Conservation (phyloP, 2,888 invertebrate genomes). For the Psylliodes chrysocephalus region DNA sequence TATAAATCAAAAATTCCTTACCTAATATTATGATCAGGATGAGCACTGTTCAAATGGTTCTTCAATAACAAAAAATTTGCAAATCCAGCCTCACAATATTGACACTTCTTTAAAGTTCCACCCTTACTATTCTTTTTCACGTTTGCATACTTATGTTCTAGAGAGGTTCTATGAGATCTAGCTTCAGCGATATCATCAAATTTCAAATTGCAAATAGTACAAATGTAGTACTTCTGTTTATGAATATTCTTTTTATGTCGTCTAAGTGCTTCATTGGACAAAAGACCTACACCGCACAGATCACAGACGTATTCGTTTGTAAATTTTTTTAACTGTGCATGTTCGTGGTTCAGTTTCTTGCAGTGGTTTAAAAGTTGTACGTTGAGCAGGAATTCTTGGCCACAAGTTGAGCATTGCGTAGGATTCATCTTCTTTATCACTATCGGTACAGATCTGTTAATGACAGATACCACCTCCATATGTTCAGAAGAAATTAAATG, state of each 20-base stretch:
- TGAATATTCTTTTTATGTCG: conserved; percentile 74
- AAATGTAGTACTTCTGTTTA: conserved; percentile 71
- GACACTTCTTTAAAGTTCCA: conserved; percentile 67
- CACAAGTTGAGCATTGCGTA: conserved; percentile 75
- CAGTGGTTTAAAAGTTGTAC: conserved; percentile 76
- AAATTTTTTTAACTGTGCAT: conserved; percentile 40
- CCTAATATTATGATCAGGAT: conserved; percentile 74
- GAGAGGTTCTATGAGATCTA: conserved; percentile 73
- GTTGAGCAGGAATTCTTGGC: conserved; percentile 77
- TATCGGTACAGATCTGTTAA: conserved; percentile 84
- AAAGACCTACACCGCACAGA: conserved; percentile 66
- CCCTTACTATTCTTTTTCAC: conserved; percentile 62
- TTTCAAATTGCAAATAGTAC: conserved; percentile 74
- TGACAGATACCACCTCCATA: conserved; percentile 77
- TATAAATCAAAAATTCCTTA: conserved; percentile 57
- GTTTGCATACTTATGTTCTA: conserved; percentile 72
- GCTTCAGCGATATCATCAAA: conserved; percentile 73
- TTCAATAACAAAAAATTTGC: conserved; percentile 70
- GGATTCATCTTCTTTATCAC: conserved; percentile 75
- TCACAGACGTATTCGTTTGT: conserved; percentile 73
- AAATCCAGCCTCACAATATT: conserved; percentile 69
- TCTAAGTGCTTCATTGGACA: conserved; percentile 71
- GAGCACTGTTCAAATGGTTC: conserved; percentile 70
- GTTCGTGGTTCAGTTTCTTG: conserved; percentile 62
- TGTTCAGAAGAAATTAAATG: conserved; percentile 77